phyloP scores from a whole-genome alignment of 2,113 vertebrate species.

The Eurystomus gularis region DNA sequence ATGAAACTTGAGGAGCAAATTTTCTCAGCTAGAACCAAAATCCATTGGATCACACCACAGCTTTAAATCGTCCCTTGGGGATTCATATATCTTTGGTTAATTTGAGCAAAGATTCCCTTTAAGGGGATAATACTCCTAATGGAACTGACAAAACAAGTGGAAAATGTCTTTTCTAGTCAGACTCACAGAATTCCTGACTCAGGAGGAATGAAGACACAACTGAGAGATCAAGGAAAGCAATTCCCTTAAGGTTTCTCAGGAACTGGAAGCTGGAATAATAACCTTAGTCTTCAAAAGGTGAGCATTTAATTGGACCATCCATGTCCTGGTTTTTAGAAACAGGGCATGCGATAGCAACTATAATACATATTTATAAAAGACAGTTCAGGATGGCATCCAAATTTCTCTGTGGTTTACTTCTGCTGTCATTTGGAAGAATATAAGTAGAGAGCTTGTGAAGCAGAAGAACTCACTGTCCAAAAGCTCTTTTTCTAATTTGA shows the following conservation, averaged over 20 bases:
- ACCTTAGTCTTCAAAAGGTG: not conserved
- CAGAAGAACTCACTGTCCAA: not conserved
- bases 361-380: not conserved
- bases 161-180: not conserved
- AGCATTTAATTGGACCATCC: not conserved
- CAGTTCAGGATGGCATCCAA: not conserved
- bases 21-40: not conserved
- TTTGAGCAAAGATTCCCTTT: not conserved
- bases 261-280: not conserved
- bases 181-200: not conserved
- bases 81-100: constrained; percentile 17
- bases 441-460: not conserved
- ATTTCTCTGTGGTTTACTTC: not conserved
- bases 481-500: not conserved
- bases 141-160: constrained; percentile 16
- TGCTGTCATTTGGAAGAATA: not conserved
- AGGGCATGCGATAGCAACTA: not conserved
- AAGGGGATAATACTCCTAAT: not conserved
- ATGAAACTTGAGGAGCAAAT: not conserved
- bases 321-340: not conserved
- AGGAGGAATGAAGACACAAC: not conserved
- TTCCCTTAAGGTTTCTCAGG: not conserved
- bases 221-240: not conserved
- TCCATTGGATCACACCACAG: not conserved
- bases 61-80: not conserved